phyloP scores from a whole-genome alignment of 2,888 invertebrate genomes.

The Rapana venosa region DNA sequence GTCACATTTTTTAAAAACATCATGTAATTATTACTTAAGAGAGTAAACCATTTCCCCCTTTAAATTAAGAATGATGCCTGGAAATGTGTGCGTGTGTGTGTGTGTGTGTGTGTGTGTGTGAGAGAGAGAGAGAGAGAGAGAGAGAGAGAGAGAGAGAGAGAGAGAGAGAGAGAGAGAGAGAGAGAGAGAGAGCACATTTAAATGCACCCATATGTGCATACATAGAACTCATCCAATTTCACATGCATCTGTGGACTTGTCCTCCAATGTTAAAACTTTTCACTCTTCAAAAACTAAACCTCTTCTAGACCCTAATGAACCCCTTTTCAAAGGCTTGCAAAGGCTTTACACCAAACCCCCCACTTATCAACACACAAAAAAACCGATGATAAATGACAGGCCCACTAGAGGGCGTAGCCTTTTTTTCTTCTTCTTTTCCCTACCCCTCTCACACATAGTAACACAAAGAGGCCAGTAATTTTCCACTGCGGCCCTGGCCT shows the following conservation, averaged over 20 bases:
- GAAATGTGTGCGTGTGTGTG: too few species aligned
- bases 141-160: neutral
- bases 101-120: too few species aligned
- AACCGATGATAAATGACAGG: neutral
- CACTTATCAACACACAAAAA: neutral
- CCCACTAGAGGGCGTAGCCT: neutral
- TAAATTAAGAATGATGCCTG: too few species aligned
- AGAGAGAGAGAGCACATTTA: too few species aligned
- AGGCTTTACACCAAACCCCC: neutral
- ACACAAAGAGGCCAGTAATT: conserved; percentile 3
- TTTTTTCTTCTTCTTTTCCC: neutral
- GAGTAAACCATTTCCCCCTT: too few species aligned
- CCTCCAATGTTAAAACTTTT: neutral
- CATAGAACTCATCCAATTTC: too few species aligned
- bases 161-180: neutral
- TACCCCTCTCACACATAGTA: neutral
- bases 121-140: neutral
- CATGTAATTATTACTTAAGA: too few species aligned
- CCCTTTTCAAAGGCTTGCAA: neutral
- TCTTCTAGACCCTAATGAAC: neutral
- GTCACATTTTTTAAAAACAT: too few species aligned
- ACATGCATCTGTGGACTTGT: neutral
- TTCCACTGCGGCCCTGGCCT: conserved; percentile 5
- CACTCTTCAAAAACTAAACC: neutral
- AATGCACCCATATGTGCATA: too few species aligned